phyloP scores from a whole-genome alignment of 2,888 invertebrate species.

The Dendrolimus pini region DNA sequence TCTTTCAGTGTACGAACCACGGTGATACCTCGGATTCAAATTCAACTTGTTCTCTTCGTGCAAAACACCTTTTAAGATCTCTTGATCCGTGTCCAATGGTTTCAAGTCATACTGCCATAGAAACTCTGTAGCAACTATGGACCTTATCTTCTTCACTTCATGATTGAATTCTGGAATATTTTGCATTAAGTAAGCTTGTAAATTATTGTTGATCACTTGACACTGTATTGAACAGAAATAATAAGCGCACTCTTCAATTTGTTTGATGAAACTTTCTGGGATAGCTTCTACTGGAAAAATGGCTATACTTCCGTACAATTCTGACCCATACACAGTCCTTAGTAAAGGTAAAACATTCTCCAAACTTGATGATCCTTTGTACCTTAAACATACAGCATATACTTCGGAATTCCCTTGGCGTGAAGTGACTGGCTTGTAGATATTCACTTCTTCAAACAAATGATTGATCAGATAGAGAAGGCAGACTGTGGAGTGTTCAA shows the following conservation, averaged over 20 bases:
- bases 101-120: constrained; percentile 76
- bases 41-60: constrained; percentile 64
- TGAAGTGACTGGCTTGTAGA: constrained; percentile 94
- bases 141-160: constrained; percentile 63
- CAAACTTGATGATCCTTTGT: constrained; percentile 62
- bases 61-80: constrained; percentile 60
- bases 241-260: constrained; percentile 79
- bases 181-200: constrained; percentile 76
- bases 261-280: constrained; percentile 78
- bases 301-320: constrained; percentile 44
- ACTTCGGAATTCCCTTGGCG: constrained; percentile 96
- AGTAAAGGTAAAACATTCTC: constrained; percentile 59
- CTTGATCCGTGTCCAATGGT: constrained; percentile 63
- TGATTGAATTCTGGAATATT: constrained; percentile 50
- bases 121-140: constrained; percentile 74
- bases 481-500: constrained; percentile 88
- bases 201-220: constrained; percentile 80
- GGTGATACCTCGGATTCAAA: constrained; percentile 60
- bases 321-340: constrained; percentile 58
- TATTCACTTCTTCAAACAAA: constrained; percentile 82
- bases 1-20: constrained; percentile 78
- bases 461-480: constrained; percentile 87
- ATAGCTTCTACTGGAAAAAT: constrained; percentile 79
- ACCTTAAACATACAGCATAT: constrained; percentile 86
- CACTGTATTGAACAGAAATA: constrained; percentile 83